Evolutionary conservation across 1,140 invertebrate species (phyloP).

Genomic region (Arctopsyche grandis): DNA sequence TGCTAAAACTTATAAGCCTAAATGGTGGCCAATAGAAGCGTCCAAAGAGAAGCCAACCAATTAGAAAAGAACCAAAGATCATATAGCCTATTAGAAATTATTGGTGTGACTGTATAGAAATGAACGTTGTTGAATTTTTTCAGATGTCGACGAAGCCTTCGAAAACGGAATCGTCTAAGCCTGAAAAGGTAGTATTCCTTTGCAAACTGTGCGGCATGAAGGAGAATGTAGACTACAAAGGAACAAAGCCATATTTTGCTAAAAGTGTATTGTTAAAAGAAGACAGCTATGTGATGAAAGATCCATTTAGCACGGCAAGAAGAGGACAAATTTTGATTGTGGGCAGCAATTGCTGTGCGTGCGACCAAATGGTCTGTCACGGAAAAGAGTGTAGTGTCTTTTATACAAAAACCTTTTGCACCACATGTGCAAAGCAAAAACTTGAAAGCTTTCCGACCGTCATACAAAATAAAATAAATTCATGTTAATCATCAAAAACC

Average conservation of each 20-base stretch:
- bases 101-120: background rate
- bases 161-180: slow-evolving; percentile 44
- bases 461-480: slow-evolving; percentile 65
- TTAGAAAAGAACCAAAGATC: slow-evolving; percentile 48
- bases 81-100: slow-evolving; percentile 1
- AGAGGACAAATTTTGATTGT: slow-evolving; percentile 75
- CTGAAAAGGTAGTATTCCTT: slow-evolving; percentile 66
- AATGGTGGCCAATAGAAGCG: slow-evolving; percentile 86
- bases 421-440: slow-evolving; percentile 71
- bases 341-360: slow-evolving; percentile 78
- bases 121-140: background rate
- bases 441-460: slow-evolving; percentile 73
- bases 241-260: slow-evolving; percentile 75
- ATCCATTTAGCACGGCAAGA: slow-evolving; percentile 78
- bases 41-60: slow-evolving; percentile 68
- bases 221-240: slow-evolving; percentile 80
- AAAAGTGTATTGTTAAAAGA: slow-evolving; percentile 72
- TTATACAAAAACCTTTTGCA: slow-evolving; percentile 78
- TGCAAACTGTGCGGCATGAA: slow-evolving; percentile 73
- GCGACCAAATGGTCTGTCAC: slow-evolving; percentile 76
- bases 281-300: slow-evolving; percentile 82
- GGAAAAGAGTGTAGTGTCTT: slow-evolving; percentile 81
- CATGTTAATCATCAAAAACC: background rate
- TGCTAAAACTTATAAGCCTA: slow-evolving; percentile 73
- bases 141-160: slow-evolving; percentile 47